A percentile compares a stretch with the other conserved stretches of the same genome.
Evolutionary conservation across 1,140 invertebrate genomes (phyloP).

Genomic region (Drosophila truncata): DNA sequence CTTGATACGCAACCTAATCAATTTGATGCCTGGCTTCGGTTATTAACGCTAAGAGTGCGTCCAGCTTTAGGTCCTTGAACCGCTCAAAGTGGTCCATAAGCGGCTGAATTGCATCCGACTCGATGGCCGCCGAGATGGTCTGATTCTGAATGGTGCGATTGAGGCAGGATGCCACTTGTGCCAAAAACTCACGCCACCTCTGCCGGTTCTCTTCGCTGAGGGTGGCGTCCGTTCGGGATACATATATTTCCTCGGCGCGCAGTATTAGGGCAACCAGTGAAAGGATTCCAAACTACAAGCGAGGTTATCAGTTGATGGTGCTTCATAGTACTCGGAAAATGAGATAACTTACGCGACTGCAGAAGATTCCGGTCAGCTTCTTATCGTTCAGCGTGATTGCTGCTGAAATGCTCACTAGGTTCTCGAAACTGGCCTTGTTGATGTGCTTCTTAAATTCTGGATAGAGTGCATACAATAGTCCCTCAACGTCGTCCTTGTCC

Average conservation of each 20-base stretch:
- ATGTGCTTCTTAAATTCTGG: constrained; percentile 87
- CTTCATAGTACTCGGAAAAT: neutral
- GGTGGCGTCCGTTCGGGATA: constrained; percentile 49
- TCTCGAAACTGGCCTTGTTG: constrained; percentile 75
- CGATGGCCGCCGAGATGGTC: constrained; percentile 81
- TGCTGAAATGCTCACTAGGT: constrained; percentile 69
- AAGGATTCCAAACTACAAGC: constrained; percentile 78
- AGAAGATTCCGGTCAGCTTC: constrained; percentile 79
- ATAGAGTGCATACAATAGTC: constrained; percentile 86
- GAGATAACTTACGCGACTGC: constrained; percentile 75
- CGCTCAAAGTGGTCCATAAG: constrained; percentile 83
- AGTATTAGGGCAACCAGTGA: constrained; percentile 79
- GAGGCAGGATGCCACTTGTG: constrained; percentile 74
- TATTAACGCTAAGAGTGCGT: constrained; percentile 80
- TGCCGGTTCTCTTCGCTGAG: constrained; percentile 58
- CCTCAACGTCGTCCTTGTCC: constrained; percentile 86
- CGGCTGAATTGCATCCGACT: constrained; percentile 83
- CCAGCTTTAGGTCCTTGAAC: constrained; percentile 81
- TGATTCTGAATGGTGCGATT: constrained; percentile 82
- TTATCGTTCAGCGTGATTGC: constrained; percentile 75
- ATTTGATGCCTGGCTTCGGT: constrained; percentile 83
- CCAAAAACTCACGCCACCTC: constrained; percentile 78
- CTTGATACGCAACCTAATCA: constrained; percentile 55
- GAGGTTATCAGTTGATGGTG: neutral
- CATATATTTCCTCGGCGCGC: constrained; percentile 75